Evolutionary conservation across 2,888 invertebrate genomes (phyloP).

Genomic region (Hoplodrina ambigua): DNA sequence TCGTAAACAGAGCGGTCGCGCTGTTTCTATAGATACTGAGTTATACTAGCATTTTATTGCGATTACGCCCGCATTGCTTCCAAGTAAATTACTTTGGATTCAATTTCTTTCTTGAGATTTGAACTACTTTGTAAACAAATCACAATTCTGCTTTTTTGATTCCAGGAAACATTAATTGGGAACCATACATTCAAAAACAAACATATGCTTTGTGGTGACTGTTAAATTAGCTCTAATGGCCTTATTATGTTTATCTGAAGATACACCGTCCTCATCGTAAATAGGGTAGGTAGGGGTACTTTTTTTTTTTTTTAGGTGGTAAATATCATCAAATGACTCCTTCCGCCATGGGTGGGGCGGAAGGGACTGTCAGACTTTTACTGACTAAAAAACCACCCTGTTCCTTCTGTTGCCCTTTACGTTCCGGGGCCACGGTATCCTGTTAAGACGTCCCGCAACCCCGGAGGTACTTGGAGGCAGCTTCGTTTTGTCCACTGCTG

Average conservation of each 20-base stretch:
- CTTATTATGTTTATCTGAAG: not conserved
- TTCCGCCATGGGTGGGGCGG: too few relatives aligned
- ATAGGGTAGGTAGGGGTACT: too few relatives aligned
- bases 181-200: not conserved
- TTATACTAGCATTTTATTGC: constrained; percentile 40
- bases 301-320: too few relatives aligned
- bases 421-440: too few relatives aligned
- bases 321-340: too few relatives aligned
- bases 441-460: too few relatives aligned
- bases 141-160: constrained; percentile 1
- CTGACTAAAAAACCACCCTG: too few relatives aligned
- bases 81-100: constrained; percentile 38
- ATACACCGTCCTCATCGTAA: too few relatives aligned
- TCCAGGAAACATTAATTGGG: not conserved
- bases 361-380: too few relatives aligned
- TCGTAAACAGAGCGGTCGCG: constrained; percentile 38
- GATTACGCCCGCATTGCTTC: constrained; percentile 27
- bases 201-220: not conserved
- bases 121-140: constrained; percentile 33
- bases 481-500: too few relatives aligned
- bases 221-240: not conserved
- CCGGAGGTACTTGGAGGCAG: too few relatives aligned
- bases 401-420: too few relatives aligned
- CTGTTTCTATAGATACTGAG: constrained; percentile 22
- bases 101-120: constrained; percentile 34